Conservation (phyloP, 1,140 invertebrate genomes). For the Drosophila nigromelanica region DNA sequence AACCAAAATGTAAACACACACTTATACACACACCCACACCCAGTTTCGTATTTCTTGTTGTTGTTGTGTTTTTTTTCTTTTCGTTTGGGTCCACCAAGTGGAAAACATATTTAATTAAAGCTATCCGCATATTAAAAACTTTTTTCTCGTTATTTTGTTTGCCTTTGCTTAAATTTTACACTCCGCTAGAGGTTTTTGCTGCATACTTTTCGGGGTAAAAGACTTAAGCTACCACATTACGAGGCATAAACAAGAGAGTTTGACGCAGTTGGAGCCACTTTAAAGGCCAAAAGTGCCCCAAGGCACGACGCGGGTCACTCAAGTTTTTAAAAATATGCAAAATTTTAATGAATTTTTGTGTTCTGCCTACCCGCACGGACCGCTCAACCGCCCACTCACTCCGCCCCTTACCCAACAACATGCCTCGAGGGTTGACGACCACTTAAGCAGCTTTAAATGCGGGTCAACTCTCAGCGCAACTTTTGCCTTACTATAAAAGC, state of each 20-base stretch:
- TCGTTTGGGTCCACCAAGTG: slow-evolving; percentile 70
- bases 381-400: slow-evolving; percentile 2
- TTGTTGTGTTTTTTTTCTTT: slow-evolving; percentile 48
- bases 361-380: slow-evolving; percentile 36
- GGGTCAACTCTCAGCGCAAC: slow-evolving; percentile 52
- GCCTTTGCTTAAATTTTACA: slow-evolving; percentile 67
- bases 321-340: slow-evolving; percentile 80
- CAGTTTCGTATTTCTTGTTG: slow-evolving; percentile 48
- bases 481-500: slow-evolving; percentile 54
- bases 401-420: not conserved
- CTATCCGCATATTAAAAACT: slow-evolving; percentile 82
- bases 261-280: slow-evolving; percentile 43
- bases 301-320: slow-evolving; percentile 66
- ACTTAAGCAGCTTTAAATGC: slow-evolving; percentile 78
- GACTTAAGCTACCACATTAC: slow-evolving; percentile 79
- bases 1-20: slow-evolving; percentile 43
- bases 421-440: slow-evolving; percentile 33
- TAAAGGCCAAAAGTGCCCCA: slow-evolving; percentile 68
- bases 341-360: slow-evolving; percentile 82
- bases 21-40: slow-evolving; percentile 29
- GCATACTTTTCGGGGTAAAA: slow-evolving; percentile 55
- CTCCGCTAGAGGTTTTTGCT: slow-evolving; percentile 43
- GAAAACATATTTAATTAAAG: slow-evolving; percentile 83
- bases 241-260: slow-evolving; percentile 69
- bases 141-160: slow-evolving; percentile 43